Base-by-base conservation (phyloP, 2,797 vertebrate genomes). In the Hyperoplus lanceolatus region DNA sequence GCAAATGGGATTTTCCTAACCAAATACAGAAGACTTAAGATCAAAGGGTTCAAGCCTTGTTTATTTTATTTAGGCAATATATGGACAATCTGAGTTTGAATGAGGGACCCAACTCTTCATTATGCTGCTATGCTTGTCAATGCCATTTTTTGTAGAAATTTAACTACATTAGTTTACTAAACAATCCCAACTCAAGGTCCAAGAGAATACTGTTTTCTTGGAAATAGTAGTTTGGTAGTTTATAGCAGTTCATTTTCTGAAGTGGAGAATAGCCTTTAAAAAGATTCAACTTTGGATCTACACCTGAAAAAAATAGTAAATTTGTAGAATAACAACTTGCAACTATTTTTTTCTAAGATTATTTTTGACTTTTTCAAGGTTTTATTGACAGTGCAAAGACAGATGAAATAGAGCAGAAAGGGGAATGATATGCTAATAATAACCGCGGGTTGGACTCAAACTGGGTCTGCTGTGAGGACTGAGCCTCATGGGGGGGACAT, bases 1-100 rank as follows among this genome's bases (percentile, higher is more conserved):
- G 39, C 4, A 56, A 56, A 70, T 21, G 14, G 48, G 56, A 87
- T 70, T 48, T 68, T 66, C 15, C 46, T 1, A 21, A 16, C 18
- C 4, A 45, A 75, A 73, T 67, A 53, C 3, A 72, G 53, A 53
- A 50, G 29, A 11, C 8, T 11, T 6, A n/a, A 11, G 21, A 14
- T 39, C 15, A 72, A 66, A 55, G 10, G 9, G 9, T 59, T 16
- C 36, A 59, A 45, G 4, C 39, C 14, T 56, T n/a, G 12, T 56
- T 15, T 16, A 1, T 59, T 13, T 51, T 7, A 45, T 9, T 11
- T 21, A 12, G 10, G 29, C 36, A 29, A 14, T 21, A 15, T 48
- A 11, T 11, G 29, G 9, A 14, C 13, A 21, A n/a, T 43, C 1
- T 5, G 6, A 74, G 65, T 21, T 13, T 5, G 7, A 59, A 4